Base-by-base conservation (phyloP, 2,797 vertebrate species). In the Sitta carolinensis region DNA sequence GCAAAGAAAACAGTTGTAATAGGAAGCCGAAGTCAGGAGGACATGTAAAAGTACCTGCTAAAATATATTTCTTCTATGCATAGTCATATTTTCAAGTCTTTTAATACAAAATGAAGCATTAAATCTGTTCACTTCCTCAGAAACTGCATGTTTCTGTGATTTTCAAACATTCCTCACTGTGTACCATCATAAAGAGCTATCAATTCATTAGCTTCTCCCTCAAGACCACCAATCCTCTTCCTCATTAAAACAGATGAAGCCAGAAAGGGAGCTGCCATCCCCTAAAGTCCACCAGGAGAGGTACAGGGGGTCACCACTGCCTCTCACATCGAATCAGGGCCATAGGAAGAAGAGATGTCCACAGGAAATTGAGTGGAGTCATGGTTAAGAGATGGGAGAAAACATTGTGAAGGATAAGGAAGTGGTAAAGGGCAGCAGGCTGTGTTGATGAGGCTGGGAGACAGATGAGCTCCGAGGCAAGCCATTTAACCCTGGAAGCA, bases 301-400 rank as follows among this genome's bases (percentile, higher is more conserved):
- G 10, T 20, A 58, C 1, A 14, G 15, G 20, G 38, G 3, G 9
- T 58, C 57, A 72, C 43, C 32, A 81, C 23, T 5, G 3, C 32
- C 43, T 57, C 54, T 55, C 29, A 54, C 45, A 19, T 13, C 0
- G 0, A 40, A 36, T 36, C 54, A 72, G 9, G 13, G 34, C 23
- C 51, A 68, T 11, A 57, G 18, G 29, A 30, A 83, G 59, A 77
- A 85, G 40, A 73, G 55, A n/a, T 18, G 26, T 27, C 45, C 6
- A 4, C 22, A 42, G n/a, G 36, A 55, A 62, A 70, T 6, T 23
- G 25, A 79, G 9, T 1, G 2, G 2, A 59, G 34, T 20, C 30
- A 16, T 2, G 0, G 19, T 59, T 16, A 67, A 45, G 36, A 67
- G 42, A 38, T 6, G 10, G 18, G n/a, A 84, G 59, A 90, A 67